phyloP scores from a whole-genome alignment of 2,113 vertebrate species.

The Odocoileus virginianus region DNA sequence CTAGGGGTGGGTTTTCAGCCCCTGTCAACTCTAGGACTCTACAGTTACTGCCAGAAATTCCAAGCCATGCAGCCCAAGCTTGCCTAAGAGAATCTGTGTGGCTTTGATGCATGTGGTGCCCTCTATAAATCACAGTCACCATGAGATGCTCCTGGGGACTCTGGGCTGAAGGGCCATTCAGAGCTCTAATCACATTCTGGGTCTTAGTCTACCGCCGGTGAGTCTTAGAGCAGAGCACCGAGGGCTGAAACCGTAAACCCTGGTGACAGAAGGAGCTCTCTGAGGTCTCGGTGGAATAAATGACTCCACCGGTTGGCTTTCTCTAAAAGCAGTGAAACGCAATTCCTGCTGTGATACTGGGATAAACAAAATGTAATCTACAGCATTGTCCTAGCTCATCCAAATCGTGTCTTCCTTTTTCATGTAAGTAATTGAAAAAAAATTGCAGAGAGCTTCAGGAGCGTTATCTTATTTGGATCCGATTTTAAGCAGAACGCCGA shows the following conservation, averaged over 20 bases:
- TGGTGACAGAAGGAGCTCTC: constrained; percentile 25
- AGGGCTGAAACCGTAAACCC: constrained; percentile 32
- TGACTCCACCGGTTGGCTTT: constrained; percentile 44
- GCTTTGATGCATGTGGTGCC: background rate
- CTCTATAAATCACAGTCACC: background rate
- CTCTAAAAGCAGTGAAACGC: constrained; percentile 39
- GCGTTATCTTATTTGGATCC: constrained; percentile 1
- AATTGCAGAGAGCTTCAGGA: constrained; percentile 2
- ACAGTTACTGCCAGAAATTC: background rate
- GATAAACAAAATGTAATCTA: constrained; percentile 64
- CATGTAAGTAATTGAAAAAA: constrained; percentile 39
- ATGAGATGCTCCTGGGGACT: accelerated
- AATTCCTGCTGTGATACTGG: constrained; percentile 32
- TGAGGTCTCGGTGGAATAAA: constrained; percentile 33
- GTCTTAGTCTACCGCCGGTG: background rate
- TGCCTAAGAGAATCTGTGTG: background rate
- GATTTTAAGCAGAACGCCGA: constrained; percentile 32
- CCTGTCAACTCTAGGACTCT: background rate
- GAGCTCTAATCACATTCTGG: background rate
- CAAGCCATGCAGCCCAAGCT: background rate
- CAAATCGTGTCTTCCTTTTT: constrained; percentile 41
- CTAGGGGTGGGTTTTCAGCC: background rate
- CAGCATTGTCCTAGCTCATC: constrained; percentile 29
- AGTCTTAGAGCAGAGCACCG: background rate
- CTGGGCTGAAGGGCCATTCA: background rate